Evolutionary conservation across 2,888 invertebrate genomes (phyloP), one percentile per base, ranked within the genome.

Genomic region (Idaea biselata): DNA sequence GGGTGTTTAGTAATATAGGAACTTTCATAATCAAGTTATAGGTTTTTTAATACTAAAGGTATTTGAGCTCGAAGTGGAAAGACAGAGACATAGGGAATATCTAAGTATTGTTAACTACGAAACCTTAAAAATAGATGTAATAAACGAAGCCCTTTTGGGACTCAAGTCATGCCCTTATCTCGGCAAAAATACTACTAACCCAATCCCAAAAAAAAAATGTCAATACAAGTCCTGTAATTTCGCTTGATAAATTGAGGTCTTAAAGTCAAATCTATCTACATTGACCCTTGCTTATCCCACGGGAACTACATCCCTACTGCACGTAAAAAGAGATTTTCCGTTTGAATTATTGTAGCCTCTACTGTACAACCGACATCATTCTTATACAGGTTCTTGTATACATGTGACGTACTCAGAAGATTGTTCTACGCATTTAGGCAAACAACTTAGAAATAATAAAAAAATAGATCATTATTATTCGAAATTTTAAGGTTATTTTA

Each of bases 301-400:
- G 56, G 66, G 69, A 69, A 68, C 69, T 67, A 71, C 65, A 58
- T 55, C 2, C 31, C 57, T 59, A 56, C 62, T 66, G 60, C 63
- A 69, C 65, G 67, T 67, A 71, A 68, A 71, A 71, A 71, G 67
- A 71, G 66, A 70, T 70, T 69, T 71, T 69, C 69, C 64, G 67
- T 67, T 69, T 70, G 71, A 71, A 69, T 69, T 68, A 69, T 69
- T 63, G 54, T 63, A 59, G 67, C 11, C 44, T 8, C 2, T 44
- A 44, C 11, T 14, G 67, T 67, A 67, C 66, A 69, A 62, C 65
- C 59, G 68, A 63, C 68, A 69, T 69, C 66, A 68, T 71, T 25
- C 25, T 8, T 7, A 14, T 14, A 44, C 6, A 44, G 44, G 14
- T 44, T 8, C 44, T 14, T 33, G 14, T 33, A 25, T 25, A 25